A percentile compares a stretch with the other conserved stretches of the same genome.
These are phyloP conservation scores for Hipposideros larvatus DNA, from an alignment of 2,797 vertebrate genomes.

Conservation along the genomic window DNA sequence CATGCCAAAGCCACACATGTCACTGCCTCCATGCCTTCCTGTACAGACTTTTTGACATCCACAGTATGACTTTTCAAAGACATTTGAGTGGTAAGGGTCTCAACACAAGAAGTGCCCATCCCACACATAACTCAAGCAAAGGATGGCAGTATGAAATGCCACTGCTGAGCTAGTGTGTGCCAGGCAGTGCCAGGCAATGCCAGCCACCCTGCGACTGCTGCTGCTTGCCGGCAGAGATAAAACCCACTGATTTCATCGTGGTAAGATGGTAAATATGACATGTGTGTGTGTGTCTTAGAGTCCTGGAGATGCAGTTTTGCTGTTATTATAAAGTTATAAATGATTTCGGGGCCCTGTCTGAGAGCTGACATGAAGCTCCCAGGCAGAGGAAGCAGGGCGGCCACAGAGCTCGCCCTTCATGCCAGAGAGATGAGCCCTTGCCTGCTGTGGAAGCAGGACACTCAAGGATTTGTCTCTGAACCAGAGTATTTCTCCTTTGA, in stretches of 20 bases:
- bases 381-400: not conserved
- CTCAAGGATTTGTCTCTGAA: not conserved
- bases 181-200: not conserved
- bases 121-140: fast-evolving
- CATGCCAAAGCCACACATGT: not conserved
- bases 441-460: not conserved
- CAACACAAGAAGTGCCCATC: not conserved
- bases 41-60: not conserved
- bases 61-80: not conserved
- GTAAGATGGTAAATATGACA: not conserved
- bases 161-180: fast-evolving
- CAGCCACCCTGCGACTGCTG: not conserved
- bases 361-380: not conserved
- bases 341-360: not conserved
- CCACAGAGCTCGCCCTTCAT: not conserved
- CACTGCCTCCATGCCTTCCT: not conserved
- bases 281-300: not conserved
- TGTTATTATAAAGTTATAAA: not conserved
- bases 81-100: not conserved
- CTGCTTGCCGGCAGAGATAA: not conserved
- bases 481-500: not conserved
- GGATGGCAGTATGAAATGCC: fast-evolving
- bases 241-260: not conserved
- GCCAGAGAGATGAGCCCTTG: too few species aligned
- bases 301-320: not conserved